Evolutionary conservation across 2,113 vertebrate genomes (phyloP), one percentile per base, ranked within the genome.

Genomic region (Crotalus helleri): DNA sequence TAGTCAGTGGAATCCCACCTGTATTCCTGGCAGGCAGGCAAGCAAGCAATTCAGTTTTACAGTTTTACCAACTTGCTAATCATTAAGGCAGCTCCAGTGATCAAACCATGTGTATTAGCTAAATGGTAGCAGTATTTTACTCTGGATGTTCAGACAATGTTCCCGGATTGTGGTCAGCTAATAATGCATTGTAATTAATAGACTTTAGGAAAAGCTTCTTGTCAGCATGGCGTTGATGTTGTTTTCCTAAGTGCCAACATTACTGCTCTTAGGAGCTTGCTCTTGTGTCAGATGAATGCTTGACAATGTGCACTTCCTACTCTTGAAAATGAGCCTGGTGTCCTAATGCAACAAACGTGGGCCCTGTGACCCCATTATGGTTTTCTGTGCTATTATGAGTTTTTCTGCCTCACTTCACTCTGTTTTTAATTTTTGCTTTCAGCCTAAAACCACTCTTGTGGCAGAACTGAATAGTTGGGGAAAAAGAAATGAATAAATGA

Each of bases 11-110:
- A 92, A 93, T 91, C 96, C 95, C 96, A 94, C 95, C 92, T 97
- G 88, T 90, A 94, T 90, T 97, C 94, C 91, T 93, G 93, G 95
- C 93, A 92, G 92, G 91, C 94, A 95, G 94, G 91, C 94, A 95
- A 93, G 87, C 81, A 44, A 91, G 87, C 81, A 44, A 91, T 94
- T 87, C 87, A 54, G 93, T 0, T 93, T 97, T 97, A 97, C 64
- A 97, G 94, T 97, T 97, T 98, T 97, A 97, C 97, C 92, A 97
- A 95, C 91, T 94, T 94, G 96, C 97, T 98, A 98, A 98, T 97
- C 97, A 98, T 97, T 98, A 97, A 97, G 95, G 95, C 95, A 92
- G 93, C 95, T 93, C 92, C 94, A 95, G 96, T 95, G 95, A 95
- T 91, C 6, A 0, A 96, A 92, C 94, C 93, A 94, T 92, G 93